Base-by-base conservation (phyloP, 2,888 invertebrate genomes). In the Drosophila limbata region DNA sequence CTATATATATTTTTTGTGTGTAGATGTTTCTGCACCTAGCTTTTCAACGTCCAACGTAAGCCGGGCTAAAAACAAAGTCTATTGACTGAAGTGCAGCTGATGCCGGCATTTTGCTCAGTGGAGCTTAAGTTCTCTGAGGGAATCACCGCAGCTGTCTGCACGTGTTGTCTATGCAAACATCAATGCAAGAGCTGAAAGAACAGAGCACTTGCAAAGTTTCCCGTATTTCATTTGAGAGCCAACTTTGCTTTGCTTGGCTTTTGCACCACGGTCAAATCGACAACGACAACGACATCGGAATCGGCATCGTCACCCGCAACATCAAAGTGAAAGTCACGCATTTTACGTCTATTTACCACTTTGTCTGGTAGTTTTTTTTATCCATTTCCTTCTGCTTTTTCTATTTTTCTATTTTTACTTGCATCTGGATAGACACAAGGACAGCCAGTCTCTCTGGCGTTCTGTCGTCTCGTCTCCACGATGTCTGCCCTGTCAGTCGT, bases 311-410 rank as follows among this genome's bases (percentile, higher is more conserved):
- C 19, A 50, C 47, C 35, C 33, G 56, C 75, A 67, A 65, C 83
- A 88, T 87, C 86, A 84, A 89, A 89, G 86, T 87, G 89, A 86
- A 86, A 86, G 86, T 86, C 86, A 86, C 89, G 89, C 88, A 72
- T 87, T 88, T 84, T 79, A 68, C 78, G 64, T 79, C 73, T 86
- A 73, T 86, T 89, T 89, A 74, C 86, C 84, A 88, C 82, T 82
- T 87, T 89, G 86, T 86, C 86, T 89, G 89, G 60, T 56, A 35
- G 52, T 28, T 63, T 48, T 70, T 52, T 63, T 5, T 44, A 33
- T 13, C 10, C 56, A 48, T n/a, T 33, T 15, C 39, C 21, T 39
- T 47, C 40, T 56, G 17, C 67, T 31, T 48, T 51, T 50, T 56
- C 40, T 35, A 10, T 25, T 13, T 35, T 53, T 37, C 42, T 19